Evolutionary conservation across 2,888 invertebrate genomes (phyloP).

Genomic region (Eugnorisma glareosa): DNA sequence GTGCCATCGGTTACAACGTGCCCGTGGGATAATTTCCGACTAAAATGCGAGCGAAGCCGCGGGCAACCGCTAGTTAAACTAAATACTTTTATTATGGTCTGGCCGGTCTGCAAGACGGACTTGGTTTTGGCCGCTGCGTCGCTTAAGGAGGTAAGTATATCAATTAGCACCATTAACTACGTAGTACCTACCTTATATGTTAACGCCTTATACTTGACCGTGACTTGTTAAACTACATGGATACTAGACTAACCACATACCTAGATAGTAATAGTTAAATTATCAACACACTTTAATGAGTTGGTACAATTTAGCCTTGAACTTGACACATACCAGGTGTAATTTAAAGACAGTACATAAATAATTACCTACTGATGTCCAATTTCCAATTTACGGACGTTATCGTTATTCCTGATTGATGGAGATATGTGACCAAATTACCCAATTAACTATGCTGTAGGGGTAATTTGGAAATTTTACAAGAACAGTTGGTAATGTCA

Average conservation of each 20-base stretch:
- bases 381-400: background rate
- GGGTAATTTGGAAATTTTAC: conserved; percentile 24
- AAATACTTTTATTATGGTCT: background rate
- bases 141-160: background rate
- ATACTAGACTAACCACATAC: background rate
- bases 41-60: no score
- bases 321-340: conserved; percentile 16
- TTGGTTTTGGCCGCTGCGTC: background rate
- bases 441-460: background rate
- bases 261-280: background rate
- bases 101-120: background rate
- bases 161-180: background rate
- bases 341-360: conserved; percentile 10
- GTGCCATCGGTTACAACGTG: no score
- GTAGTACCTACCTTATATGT: background rate
- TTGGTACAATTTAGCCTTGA: background rate
- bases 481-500: background rate
- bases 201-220: conserved; percentile 17
- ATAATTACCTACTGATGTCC: background rate
- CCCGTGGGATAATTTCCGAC: no score
- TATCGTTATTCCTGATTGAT: conserved; percentile 31
- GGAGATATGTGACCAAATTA: conserved; percentile 22
- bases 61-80: no score
- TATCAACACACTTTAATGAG: background rate
- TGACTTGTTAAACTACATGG: conserved; percentile 5